Evolutionary conservation across 2,888 invertebrate genomes (phyloP), one percentile per base, ranked within the genome.

Genomic region (Eledona agricola): DNA sequence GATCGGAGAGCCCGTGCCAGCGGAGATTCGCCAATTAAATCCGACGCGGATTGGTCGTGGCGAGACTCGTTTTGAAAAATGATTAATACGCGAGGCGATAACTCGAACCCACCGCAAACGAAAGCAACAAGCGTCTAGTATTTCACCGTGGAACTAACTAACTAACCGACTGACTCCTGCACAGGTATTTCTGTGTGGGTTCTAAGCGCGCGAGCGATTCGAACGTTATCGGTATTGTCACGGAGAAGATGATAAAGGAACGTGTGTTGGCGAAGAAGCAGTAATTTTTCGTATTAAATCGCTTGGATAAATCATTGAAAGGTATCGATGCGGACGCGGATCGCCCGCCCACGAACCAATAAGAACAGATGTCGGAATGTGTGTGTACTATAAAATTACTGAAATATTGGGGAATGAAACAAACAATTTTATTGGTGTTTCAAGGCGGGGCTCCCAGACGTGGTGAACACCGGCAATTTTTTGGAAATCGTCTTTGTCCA

Each of bases 141-240:
- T 37, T 37, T 37, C 37, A 23, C 37, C 12, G 13, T 31, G 20
- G 42, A 29, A 22, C 20, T 42, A n/a, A n/a, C 19, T 31, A 19
- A 31, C 13, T 17, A 15, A 15, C 15, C 10, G 23, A 35, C 10
- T 29, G 20, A 28, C 42, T 29, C 22, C 13, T 22, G 29, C n/a
- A n/a, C n/a, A 42, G 15, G 40, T 29, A 42, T 42, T 42, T 26
- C 26, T 42, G 42, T 42, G 42, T 42, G 42, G 42, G 42, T 20
- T n/a, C n/a, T n/a, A n/a, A n/a, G n/a, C n/a, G n/a, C n/a, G n/a
- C n/a, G n/a, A n/a, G n/a, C n/a, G n/a, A n/a, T n/a, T n/a, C n/a
- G n/a, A n/a, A n/a, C n/a, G n/a, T n/a, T n/a, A n/a, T n/a, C n/a
- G n/a, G n/a, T n/a, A n/a, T n/a, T n/a, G n/a, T n/a, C n/a, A n/a